Conservation (phyloP, 2,113 vertebrate species). For the Apodemus sylvaticus region DNA sequence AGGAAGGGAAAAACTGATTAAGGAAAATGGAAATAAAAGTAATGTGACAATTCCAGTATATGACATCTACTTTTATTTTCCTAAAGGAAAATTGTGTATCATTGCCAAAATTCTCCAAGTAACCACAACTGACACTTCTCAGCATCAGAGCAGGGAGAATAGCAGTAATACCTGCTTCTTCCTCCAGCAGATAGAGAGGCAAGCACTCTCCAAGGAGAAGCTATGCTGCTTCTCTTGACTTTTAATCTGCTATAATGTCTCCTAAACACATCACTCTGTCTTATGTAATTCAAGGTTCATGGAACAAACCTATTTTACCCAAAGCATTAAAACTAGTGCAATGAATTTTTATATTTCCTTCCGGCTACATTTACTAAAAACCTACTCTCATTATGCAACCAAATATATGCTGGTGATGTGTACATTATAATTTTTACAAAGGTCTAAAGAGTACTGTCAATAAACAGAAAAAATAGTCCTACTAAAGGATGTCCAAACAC, state of each 20-base stretch:
- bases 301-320: constrained; percentile 58
- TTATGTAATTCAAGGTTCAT: constrained; percentile 48
- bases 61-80: constrained; percentile 65
- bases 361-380: constrained; percentile 60
- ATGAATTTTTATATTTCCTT: constrained; percentile 62
- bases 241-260: constrained; percentile 61
- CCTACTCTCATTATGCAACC: constrained; percentile 24
- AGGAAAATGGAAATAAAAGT: constrained; percentile 58
- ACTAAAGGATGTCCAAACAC: constrained; percentile 79
- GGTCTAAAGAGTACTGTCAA: constrained; percentile 80
- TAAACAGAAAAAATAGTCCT: constrained; percentile 75
- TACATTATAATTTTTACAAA: constrained; percentile 82
- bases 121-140: constrained; percentile 57
- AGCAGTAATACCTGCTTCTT: constrained; percentile 30
- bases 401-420: constrained; percentile 73
- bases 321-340: constrained; percentile 75
- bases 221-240: constrained; percentile 16
- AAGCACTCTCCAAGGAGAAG: constrained; percentile 50
- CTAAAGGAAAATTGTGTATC: constrained; percentile 67
- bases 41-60: constrained; percentile 58
- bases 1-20: constrained; percentile 65
- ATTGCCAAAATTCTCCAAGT: constrained; percentile 54
- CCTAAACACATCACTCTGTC: constrained; percentile 60
- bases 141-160: constrained; percentile 25
- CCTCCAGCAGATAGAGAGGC: constrained; percentile 68